A percentile compares a stretch with the other conserved stretches of the same genome.
Evolutionary conservation across 2,113 vertebrate genomes (phyloP).

Genomic region (Riparia riparia): DNA sequence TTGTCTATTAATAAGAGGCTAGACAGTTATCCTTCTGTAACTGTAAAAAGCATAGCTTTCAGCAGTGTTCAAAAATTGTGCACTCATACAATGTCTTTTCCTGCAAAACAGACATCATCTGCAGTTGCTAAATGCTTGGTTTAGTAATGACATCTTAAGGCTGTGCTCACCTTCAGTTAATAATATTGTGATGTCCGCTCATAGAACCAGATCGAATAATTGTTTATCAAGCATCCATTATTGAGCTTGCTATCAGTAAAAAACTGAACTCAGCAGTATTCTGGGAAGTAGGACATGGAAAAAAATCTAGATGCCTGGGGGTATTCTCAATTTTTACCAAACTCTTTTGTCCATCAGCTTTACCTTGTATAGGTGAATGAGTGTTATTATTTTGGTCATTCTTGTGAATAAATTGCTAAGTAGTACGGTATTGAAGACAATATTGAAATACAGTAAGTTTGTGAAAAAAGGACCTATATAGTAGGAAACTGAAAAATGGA

Average conservation of each 20-base stretch:
- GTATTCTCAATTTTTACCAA: background rate
- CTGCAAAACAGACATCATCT: background rate
- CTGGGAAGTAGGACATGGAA: background rate
- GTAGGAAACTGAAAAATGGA: background rate
- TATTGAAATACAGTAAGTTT: background rate
- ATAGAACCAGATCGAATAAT: background rate
- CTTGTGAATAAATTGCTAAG: background rate
- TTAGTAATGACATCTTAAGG: background rate
- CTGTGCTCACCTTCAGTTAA: background rate
- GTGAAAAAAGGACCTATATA: background rate
- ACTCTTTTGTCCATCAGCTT: background rate
- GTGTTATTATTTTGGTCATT: background rate
- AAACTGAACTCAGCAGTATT: background rate
- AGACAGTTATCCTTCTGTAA: background rate
- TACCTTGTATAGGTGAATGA: background rate
- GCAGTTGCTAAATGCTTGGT: background rate
- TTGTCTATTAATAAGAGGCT: background rate
- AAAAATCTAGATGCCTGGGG: background rate
- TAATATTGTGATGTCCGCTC: background rate
- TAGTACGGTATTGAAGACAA: background rate
- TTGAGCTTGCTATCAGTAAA: background rate
- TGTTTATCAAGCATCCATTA: background rate
- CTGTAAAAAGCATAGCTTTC: background rate
- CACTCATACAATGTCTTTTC: background rate
- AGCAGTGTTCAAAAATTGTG: background rate